Evolutionary conservation across 2,797 vertebrate species (phyloP), one percentile per base, ranked within the genome.

Genomic region (Bradypodion pumilum): DNA sequence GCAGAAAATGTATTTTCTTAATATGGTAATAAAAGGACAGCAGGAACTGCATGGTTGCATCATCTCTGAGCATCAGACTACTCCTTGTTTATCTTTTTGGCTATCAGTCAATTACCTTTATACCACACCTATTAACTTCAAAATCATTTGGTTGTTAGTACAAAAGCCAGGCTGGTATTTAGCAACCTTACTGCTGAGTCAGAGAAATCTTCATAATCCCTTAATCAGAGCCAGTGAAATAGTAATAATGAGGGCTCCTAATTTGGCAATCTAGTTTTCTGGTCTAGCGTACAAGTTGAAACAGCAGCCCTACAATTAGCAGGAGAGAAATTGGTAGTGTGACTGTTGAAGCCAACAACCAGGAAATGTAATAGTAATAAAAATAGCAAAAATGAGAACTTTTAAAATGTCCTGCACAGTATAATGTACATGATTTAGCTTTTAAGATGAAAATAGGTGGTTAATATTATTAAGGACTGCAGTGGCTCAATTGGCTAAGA

Each of bases 291-390:
- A 37, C 46, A 65, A 59, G 32, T 59, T 59, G 35, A 73, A 81
- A 74, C 21, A 16, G 16, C 19, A 80, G 27, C 19, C 56, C 27
- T 66, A 46, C 8, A 78, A 29, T 5, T 44, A 40, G 74, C 81
- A 75, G 35, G 25, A 82, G 74, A 65, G 74, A 74, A 87, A 85
- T 8, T 0, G 65, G 75, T 42, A 23, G 85, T 78, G 59, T 15
- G 8, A 32, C 2, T 21, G 78, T 27, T 68, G 86, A 0, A 8
- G 83, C 65, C 86, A 13, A 0, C 0, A 0, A 7, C 78, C 69
- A 86, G 12, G 0, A 1, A 44, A 32, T 1, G 7, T 1, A 29
- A 0, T 56, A 70, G 5, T 10, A 90, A 49, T 52, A 2, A 37
- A 78, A 76, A 74, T 65, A 46, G 12, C 2, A 52, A 25, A 29